Evolutionary conservation across 2,113 vertebrate genomes (phyloP).

Genomic region (Tragelaphus buxtoni): DNA sequence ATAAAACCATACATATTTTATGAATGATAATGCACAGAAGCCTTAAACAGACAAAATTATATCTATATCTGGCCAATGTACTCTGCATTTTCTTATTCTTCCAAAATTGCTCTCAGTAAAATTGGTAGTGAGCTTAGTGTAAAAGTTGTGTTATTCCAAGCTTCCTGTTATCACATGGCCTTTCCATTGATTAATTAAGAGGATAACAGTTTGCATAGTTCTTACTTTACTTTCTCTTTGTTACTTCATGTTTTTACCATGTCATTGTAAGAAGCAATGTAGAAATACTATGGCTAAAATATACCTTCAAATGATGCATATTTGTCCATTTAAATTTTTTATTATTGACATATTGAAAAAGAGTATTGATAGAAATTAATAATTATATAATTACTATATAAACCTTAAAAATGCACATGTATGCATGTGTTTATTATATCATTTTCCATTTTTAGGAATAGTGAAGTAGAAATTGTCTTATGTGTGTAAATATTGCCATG

Average conservation of each 20-base stretch:
- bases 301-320: constrained; percentile 55
- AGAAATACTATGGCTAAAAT: constrained; percentile 42
- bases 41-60: constrained; percentile 80
- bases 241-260: constrained; percentile 68
- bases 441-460: constrained; percentile 21
- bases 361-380: constrained; percentile 56
- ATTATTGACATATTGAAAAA: constrained; percentile 74
- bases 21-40: constrained; percentile 81
- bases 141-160: constrained; percentile 58
- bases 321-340: constrained; percentile 69
- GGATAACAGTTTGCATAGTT: constrained; percentile 55
- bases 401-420: constrained; percentile 47
- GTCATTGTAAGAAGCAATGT: constrained; percentile 52
- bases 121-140: constrained; percentile 62
- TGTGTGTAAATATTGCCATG: background rate
- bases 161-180: constrained; percentile 48
- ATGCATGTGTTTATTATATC: background rate
- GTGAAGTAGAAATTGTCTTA: constrained; percentile 12
- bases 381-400: constrained; percentile 66
- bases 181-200: constrained; percentile 60
- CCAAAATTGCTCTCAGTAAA: constrained; percentile 68
- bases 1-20: constrained; percentile 82
- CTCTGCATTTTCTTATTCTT: constrained; percentile 65
- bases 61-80: constrained; percentile 63
- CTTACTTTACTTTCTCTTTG: constrained; percentile 57